A percentile compares a stretch with the other conserved stretches of the same genome.
phyloP scores from a whole-genome alignment of 2,113 vertebrate genomes.

The Arizona elegans region DNA sequence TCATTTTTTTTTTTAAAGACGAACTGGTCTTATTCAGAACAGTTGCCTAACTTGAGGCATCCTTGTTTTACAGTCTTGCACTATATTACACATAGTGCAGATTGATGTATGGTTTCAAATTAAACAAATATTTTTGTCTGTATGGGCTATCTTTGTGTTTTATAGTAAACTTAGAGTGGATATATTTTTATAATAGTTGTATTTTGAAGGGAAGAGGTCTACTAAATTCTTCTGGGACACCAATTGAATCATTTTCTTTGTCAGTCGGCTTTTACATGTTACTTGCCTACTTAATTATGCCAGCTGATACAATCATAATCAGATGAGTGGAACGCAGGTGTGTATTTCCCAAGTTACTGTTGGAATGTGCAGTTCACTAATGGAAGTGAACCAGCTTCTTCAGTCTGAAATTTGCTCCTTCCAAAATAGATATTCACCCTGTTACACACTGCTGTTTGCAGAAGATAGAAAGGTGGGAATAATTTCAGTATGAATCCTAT shows the following conservation, averaged over 20 bases:
- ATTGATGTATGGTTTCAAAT: slow-evolving; percentile 1
- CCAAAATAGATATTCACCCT: background rate
- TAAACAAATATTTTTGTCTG: slow-evolving; percentile 3
- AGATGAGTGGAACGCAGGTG: background rate
- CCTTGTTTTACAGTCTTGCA: slow-evolving; percentile 11
- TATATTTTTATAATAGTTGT: background rate
- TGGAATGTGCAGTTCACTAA: background rate
- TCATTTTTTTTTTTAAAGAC: background rate
- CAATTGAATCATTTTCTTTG: background rate
- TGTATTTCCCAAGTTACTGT: background rate
- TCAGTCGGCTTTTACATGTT: background rate
- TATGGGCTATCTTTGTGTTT: slow-evolving; percentile 21
- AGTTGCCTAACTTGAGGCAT: background rate
- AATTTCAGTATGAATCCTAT: background rate
- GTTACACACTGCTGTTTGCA: background rate
- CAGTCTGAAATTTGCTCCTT: background rate
- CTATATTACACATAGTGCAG: slow-evolving; percentile 3
- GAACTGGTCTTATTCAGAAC: slow-evolving; percentile 3
- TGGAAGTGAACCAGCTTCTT: background rate
- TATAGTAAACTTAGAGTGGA: background rate
- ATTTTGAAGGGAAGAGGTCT: background rate
- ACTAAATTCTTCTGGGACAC: background rate
- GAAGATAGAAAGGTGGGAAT: background rate
- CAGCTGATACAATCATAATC: background rate
- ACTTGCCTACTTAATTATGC: background rate